Percentiles rank a stretch among this genome's conserved stretches.
phyloP scores from a whole-genome alignment of 2,888 invertebrate genomes.

The Drosophila helvetica region DNA sequence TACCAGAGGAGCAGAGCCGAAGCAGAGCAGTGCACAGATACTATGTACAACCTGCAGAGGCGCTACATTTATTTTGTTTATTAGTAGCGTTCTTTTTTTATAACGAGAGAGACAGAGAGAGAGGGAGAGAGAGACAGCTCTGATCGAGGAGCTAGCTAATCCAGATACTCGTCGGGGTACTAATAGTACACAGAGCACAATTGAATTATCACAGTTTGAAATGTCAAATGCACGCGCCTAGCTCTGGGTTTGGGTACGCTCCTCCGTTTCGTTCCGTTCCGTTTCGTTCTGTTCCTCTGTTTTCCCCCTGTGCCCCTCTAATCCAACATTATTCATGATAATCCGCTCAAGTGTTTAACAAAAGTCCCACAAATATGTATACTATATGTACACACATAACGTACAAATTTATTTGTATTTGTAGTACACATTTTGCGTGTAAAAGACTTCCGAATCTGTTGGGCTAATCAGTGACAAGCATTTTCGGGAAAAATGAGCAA shows the following conservation, averaged over 20 bases:
- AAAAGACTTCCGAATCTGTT: conserved; percentile 27
- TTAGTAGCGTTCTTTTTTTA: conserved; percentile 24
- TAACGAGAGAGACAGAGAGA: neutral
- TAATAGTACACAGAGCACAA: conserved; percentile 67
- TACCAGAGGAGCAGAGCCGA: conserved; percentile 51
- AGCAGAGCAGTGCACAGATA: conserved; percentile 22
- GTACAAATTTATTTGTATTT: conserved; percentile 3
- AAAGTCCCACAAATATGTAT: conserved; percentile 41
- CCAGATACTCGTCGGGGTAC: conserved; percentile 32
- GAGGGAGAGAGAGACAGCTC: neutral
- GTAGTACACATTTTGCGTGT: neutral
- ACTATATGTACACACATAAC: neutral
- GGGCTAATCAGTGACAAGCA: conserved; percentile 15
- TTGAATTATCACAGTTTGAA: conserved; percentile 79
- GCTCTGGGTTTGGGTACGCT: conserved; percentile 16
- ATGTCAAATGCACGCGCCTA: conserved; percentile 75
- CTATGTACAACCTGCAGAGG: conserved; percentile 46
- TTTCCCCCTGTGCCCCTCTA: neutral
- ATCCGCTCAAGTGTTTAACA: conserved; percentile 61
- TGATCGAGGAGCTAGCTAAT: conserved; percentile 35
- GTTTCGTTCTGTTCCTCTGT: too few relatives aligned
- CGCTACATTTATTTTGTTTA: conserved; percentile 60
- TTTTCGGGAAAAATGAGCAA: conserved; percentile 27
- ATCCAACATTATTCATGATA: conserved; percentile 27
- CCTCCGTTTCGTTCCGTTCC: conserved; percentile 4